These are phyloP conservation scores for Xanthia icteritia DNA, from an alignment of 2,888 invertebrate species.

Conservation along the genomic window DNA sequence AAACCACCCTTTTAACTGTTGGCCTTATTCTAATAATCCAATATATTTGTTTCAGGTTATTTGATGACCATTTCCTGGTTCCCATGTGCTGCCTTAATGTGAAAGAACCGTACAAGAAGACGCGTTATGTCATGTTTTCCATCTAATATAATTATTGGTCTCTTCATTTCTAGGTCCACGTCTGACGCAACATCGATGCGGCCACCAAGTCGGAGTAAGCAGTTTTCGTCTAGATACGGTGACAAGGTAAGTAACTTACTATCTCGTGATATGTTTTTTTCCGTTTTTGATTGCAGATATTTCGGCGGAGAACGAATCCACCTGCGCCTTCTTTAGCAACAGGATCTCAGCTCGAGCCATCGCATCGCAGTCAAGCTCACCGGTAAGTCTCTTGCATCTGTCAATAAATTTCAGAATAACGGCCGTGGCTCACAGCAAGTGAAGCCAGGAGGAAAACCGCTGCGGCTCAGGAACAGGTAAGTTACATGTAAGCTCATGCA, in stretches of 20 bases:
- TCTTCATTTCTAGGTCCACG: background rate
- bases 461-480: conserved; percentile 11
- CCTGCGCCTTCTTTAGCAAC: background rate
- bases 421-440: conserved; percentile 1
- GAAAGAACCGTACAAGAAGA: background rate
- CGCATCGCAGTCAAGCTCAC: conserved; percentile 1
- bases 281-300: background rate
- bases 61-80: too few species aligned
- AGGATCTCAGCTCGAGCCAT: conserved; percentile 4
- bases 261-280: background rate
- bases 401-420: conserved; percentile 5
- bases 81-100: background rate
- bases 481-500: conserved; percentile 6
- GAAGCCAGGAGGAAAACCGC: conserved; percentile 11
- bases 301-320: background rate
- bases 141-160: background rate
- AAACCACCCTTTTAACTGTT: too few species aligned
- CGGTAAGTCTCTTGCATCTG: background rate
- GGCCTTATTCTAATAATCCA: too few species aligned
- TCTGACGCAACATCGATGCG: conserved; percentile 9
- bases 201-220: background rate
- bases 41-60: too few species aligned
- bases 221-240: conserved; percentile 3
- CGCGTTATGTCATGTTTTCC: background rate
- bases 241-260: conserved; percentile 12